Evolutionary conservation across 92 coral and sea anemone species (phyloP), one percentile per base, ranked within the genome.

Genomic region (Virgularia gustaviana): DNA sequence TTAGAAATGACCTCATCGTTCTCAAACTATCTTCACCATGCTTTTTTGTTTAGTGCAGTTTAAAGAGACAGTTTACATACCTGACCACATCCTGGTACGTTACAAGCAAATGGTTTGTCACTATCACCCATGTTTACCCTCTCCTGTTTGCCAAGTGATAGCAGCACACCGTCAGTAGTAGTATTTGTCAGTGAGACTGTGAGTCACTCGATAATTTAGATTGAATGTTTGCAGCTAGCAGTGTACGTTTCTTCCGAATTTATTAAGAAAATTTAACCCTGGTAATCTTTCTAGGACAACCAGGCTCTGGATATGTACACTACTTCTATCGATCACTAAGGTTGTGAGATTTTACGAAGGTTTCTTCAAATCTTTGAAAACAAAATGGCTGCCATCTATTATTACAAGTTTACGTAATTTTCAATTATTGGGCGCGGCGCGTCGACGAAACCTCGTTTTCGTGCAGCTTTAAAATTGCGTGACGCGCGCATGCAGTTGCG

Each of bases 31-130:
- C n/a, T n/a, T n/a, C n/a, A n/a, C 28, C 75, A 68, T 51, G 61
- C 75, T 47, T 49, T 61, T 33, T 47, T 49, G 62, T 68, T 68
- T 31, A 25, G n/a, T n/a, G 55, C 24, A 27, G 51, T 22, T 47
- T 25, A 13, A 29, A 29, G 47, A 39, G n/a, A 7, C 36, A 28
- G 73, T 66, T 65, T 33, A 68, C 75, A 6, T 60, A 92, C 98
- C 96, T 92, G 98, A 63, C 96, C 96, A 67, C 98, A 92, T 56
- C 87, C 89, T 41, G 87, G 87, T 25, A 88, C 79, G 36, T 87
- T 77, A 79, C 98, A 92, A 60, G 83, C 91, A 52, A 92, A 92
- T 49, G 98, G 98, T 84, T 92, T 92, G 51, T 92, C 98, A 78
- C 87, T 89, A 37, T 79, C 84, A 87, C 84, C 85, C 98, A 88